A percentile compares a stretch with the other conserved stretches of the same genome.
Evolutionary conservation across 2,113 vertebrate genomes (phyloP).

Genomic region (Atrichornis clamosus): DNA sequence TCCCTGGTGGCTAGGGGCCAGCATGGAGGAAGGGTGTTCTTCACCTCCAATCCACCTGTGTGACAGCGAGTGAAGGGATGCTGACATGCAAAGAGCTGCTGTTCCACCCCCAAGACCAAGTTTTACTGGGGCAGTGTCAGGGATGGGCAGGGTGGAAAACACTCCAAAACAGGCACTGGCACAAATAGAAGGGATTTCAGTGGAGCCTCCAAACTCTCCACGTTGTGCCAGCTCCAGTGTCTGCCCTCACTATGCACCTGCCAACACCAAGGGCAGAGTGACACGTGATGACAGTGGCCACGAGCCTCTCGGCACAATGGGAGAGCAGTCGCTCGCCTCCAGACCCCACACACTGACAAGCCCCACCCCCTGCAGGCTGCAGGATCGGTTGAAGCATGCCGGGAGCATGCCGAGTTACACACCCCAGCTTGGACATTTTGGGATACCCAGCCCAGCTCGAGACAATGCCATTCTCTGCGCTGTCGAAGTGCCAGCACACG

Average conservation of each 20-base stretch:
- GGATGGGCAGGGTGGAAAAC: not conserved
- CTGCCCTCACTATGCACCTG: not conserved
- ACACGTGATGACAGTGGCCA: accelerated
- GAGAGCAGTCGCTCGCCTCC: not conserved
- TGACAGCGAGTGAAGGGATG: accelerated
- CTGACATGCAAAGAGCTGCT: not conserved
- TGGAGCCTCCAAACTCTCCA: not conserved
- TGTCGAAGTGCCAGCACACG: accelerated
- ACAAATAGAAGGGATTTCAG: not conserved
- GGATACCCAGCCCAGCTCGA: not conserved
- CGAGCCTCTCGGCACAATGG: accelerated
- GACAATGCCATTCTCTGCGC: not conserved
- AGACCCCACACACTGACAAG: accelerated
- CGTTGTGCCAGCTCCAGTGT: accelerated
- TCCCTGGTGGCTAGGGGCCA: not conserved
- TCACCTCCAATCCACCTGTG: not conserved
- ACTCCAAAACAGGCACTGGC: not conserved
- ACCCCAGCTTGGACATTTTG: not conserved
- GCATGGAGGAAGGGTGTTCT: not conserved
- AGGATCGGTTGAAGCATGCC: not conserved
- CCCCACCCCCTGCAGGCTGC: not conserved
- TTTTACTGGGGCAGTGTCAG: not conserved
- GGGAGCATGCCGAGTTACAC: not conserved
- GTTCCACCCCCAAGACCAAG: not conserved
- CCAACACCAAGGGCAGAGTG: not conserved